Conservation (phyloP, 2,888 invertebrate species). For the Eueremaeus valkanovi region DNA sequence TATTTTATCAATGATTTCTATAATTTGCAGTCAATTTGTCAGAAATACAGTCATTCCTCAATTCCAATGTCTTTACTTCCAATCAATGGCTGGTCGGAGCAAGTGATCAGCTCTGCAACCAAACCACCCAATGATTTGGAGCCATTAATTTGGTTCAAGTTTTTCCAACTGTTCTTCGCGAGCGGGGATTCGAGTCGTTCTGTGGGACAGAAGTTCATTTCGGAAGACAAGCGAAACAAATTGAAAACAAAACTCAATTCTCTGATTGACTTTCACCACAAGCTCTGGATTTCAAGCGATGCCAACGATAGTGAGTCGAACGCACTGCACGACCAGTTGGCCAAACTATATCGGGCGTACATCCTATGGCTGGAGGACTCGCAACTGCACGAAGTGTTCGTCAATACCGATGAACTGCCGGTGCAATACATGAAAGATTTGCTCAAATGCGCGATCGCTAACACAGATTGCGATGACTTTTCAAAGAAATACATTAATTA, state of each 20-base stretch:
- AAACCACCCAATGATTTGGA: slow-evolving; percentile 36
- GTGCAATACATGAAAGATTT: slow-evolving; percentile 37
- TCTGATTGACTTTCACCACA: slow-evolving; percentile 41
- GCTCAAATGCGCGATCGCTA: slow-evolving; percentile 36
- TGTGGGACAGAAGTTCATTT: slow-evolving; percentile 38
- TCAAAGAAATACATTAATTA: not conserved
- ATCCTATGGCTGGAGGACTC: slow-evolving; percentile 41
- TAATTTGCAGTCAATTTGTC: slow-evolving; percentile 33
- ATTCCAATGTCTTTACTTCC: slow-evolving; percentile 40
- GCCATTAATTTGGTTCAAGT: slow-evolving; percentile 43
- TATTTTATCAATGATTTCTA: not conserved
- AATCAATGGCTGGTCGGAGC: slow-evolving; percentile 39
- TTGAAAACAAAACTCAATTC: slow-evolving; percentile 34
- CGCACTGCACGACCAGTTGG: slow-evolving; percentile 23
- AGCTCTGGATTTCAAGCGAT: slow-evolving; percentile 30
- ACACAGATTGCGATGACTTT: not conserved
- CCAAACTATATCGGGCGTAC: slow-evolving; percentile 40
- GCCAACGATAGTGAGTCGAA: not conserved
- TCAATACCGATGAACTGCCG: slow-evolving; percentile 41
- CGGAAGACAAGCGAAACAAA: not conserved
- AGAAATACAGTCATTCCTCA: slow-evolving; percentile 6
- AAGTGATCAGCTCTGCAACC: slow-evolving; percentile 1
- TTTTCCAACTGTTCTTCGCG: slow-evolving; percentile 41
- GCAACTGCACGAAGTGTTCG: slow-evolving; percentile 41
- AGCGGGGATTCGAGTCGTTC: slow-evolving; percentile 36